phyloP scores from a whole-genome alignment of 2,797 vertebrate genomes.

The Acestrorhynchus altus region DNA sequence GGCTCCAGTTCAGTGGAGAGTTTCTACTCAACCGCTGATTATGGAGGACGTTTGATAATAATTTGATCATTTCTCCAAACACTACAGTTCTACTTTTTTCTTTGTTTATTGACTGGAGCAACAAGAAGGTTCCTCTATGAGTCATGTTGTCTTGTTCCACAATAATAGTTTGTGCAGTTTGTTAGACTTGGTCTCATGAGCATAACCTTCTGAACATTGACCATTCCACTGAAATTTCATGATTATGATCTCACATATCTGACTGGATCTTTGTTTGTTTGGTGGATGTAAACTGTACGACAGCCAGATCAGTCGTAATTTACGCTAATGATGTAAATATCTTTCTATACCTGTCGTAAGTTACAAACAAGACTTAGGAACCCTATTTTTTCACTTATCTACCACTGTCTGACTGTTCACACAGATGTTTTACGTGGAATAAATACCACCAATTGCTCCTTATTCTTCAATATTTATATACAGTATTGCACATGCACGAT shows the following conservation, averaged over 20 bases:
- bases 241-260: not conserved
- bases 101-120: not conserved
- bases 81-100: conserved; percentile 27
- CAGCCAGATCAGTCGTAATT: not conserved
- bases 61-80: conserved; percentile 43
- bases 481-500: too few species aligned
- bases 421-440: too few species aligned
- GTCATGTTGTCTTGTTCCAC: not conserved
- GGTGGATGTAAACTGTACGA: not conserved
- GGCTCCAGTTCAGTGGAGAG: conserved; percentile 36
- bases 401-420: too few species aligned
- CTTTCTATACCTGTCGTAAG: not conserved
- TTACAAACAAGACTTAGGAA: not conserved
- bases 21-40: conserved; percentile 51
- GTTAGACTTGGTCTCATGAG: not conserved
- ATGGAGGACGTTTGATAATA: conserved; percentile 24
- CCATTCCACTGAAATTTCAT: not conserved
- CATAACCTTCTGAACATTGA: not conserved
- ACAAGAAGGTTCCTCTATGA: not conserved
- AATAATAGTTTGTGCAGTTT: not conserved
- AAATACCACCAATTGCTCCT: too few species aligned
- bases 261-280: not conserved
- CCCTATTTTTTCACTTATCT: too few species aligned
- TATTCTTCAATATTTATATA: too few species aligned
- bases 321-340: not conserved